Base-by-base conservation (phyloP, 2,888 invertebrate genomes). In the Chouioia cunea region DNA sequence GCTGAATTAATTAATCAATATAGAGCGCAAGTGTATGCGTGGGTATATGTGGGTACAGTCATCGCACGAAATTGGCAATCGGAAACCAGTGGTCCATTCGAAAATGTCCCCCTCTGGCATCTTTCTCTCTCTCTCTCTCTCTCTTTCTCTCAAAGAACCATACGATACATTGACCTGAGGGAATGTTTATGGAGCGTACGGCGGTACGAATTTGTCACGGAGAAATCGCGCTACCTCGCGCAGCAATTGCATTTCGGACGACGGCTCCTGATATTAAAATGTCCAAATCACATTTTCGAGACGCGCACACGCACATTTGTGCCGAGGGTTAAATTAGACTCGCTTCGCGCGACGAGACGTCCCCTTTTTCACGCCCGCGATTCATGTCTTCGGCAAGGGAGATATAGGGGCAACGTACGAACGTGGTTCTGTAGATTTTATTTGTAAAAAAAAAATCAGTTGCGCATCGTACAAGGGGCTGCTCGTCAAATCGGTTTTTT, bases 271-370 rank as follows among this genome's bases (percentile, higher is more conserved):
- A 73, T 73, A 73, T 73, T 73, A 73, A 73, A 73, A 71, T 73
- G 73, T 70, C 63, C 73, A 73, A 73, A 73, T 73, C 73, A 71
- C 70, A 73, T 20, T 18, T 18, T 50, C 50, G 50, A 36, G 27
- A 27, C 27, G 27, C 36, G 36, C 2, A 12, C 36, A 36, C 57
- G 16, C 20, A 56, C n/a, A n/a, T n/a, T n/a, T n/a, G n/a, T n/a
- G n/a, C 56, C 54, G 62, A 65, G 73, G 73, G 65, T 68, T 58
- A 73, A 73, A 71, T 73, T 73, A 73, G 73, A 73, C 23, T 56
- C 20, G 56, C 18, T 23, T 56, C 23, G 56, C 23, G 56, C 6
- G 56, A 18, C 50, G 50, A 10, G 16, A 2, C n/a, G 48, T 20
- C 50, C 50, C 20, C 50, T 36, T 36, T 36, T 36, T 36, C 36